Base-by-base conservation (phyloP, 2,888 invertebrate species). In the Spatulosminthurus flaviceps region DNA sequence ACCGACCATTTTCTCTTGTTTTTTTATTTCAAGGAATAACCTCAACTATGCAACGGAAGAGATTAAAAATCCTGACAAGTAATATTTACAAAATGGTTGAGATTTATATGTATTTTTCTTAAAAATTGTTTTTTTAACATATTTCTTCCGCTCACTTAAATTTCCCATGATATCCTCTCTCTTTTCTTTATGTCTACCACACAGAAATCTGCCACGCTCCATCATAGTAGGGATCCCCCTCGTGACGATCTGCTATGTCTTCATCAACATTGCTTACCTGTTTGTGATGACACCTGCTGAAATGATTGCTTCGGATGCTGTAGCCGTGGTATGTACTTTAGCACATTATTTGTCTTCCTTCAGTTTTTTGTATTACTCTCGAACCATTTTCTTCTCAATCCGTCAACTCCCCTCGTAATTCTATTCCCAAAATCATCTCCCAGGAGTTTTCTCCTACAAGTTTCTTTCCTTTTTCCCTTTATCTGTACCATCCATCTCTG, bases 281-380 rank as follows among this genome's bases (percentile, higher is more conserved):
- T 95, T 96, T 34, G 96, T 95, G 83, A 96, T 98, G 95, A 95
- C 96, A 77, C 94, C 95, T 28, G 91, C 92, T 87, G 96, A 97
- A 89, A 93, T 97, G 92, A 91, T 94, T 81, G 93, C 93, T 86
- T 96, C 96, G 80, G 95, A 95, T 87, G 97, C 97, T 28, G 97
- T 97, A 77, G 97, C 97, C 24, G 95, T 97, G 86, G 92, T 92
- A 87, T 88, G 90, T 66, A 7, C 21, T 19, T 2, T n/a, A n/a
- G n/a, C n/a, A n/a, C n/a, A n/a, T 22, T 2, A 11, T 22, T 64
- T 64, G 21, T 19, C 24, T 64, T 11, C 64, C 1, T 51, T 28
- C 1, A 51, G 16, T 51, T 51, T 51, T 7, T 4, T 43, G 16
- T 26, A n/a, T n/a, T n/a, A n/a, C 60, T 60, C 21, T 69, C 19